These are phyloP conservation scores for Parnassius glacialis DNA, from an alignment of 2,888 invertebrate genomes.

Conservation along the genomic window DNA sequence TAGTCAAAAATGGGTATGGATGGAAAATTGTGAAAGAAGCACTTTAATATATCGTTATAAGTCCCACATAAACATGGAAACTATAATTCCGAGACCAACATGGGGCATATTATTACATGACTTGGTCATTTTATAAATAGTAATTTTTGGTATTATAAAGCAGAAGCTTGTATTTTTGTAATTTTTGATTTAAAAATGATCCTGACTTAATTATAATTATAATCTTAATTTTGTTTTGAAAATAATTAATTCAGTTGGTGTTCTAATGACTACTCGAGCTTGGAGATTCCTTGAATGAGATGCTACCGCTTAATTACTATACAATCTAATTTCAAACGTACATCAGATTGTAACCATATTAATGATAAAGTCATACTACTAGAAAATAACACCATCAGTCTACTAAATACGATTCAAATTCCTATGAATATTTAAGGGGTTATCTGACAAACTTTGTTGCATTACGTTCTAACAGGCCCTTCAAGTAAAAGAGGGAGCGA, in stretches of 20 bases:
- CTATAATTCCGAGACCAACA: too few species aligned
- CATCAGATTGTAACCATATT: slow-evolving; percentile 17
- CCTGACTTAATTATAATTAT: slow-evolving; percentile 4
- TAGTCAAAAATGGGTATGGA: too few species aligned
- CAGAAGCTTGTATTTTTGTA: too few species aligned
- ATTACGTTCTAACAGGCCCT: slow-evolving; percentile 37
- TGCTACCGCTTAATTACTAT: slow-evolving; percentile 22
- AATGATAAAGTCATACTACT: slow-evolving; percentile 4
- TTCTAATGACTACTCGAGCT: slow-evolving; percentile 17
- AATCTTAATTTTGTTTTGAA: slow-evolving; percentile 4
- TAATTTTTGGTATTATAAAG: too few species aligned
- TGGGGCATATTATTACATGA: too few species aligned
- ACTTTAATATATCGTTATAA: too few species aligned
- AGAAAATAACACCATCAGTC: slow-evolving; percentile 22
- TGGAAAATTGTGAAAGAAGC: too few species aligned
- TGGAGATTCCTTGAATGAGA: slow-evolving; percentile 14
- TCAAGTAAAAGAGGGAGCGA: slow-evolving; percentile 54
- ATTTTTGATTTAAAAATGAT: background rate
- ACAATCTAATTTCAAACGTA: slow-evolving; percentile 23
- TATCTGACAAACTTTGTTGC: slow-evolving; percentile 44
- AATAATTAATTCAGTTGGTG: slow-evolving; percentile 14
- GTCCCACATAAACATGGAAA: too few species aligned
- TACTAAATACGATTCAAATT: slow-evolving; percentile 8
- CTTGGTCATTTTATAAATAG: too few species aligned
- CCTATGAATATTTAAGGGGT: slow-evolving; percentile 37